These are phyloP conservation scores for Helleia helle DNA, from an alignment of 2,888 invertebrate genomes.

Conservation along the genomic window DNA sequence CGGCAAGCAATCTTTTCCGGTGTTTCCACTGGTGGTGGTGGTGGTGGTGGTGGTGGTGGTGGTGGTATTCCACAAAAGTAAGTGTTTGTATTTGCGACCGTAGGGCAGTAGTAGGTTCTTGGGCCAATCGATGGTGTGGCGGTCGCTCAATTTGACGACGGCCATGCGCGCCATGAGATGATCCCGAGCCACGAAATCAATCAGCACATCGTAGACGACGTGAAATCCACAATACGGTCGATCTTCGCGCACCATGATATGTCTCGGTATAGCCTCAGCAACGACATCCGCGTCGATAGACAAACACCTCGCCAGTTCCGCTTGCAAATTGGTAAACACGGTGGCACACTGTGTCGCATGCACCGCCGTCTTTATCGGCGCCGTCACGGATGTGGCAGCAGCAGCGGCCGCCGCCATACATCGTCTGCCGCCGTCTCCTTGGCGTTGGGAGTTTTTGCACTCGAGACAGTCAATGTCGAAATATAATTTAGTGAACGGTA, in stretches of 20 bases:
- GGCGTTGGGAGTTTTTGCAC: conserved; percentile 5
- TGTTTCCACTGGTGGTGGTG: not conserved
- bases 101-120: conserved; percentile 8
- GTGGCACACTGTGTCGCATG: conserved; percentile 7
- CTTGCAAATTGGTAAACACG: conserved; percentile 8
- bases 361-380: conserved; percentile 5
- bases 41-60: not conserved
- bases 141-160: conserved; percentile 9
- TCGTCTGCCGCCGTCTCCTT: not conserved
- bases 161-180: conserved; percentile 8
- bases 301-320: conserved; percentile 9
- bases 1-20: not conserved
- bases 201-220: conserved; percentile 7
- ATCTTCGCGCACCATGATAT: conserved; percentile 10
- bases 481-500: conserved; percentile 9
- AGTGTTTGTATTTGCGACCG: conserved; percentile 10
- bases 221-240: conserved; percentile 9
- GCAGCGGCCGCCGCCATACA: not conserved
- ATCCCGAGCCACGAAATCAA: conserved; percentile 9
- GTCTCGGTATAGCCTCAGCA: conserved; percentile 3
- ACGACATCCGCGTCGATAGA: conserved; percentile 7
- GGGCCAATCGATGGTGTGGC: conserved; percentile 8
- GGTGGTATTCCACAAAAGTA: conserved; percentile 4
- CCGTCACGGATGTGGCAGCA: not conserved
- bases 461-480: conserved; percentile 10